Base-by-base conservation (phyloP, 2,797 vertebrate species). In the Spea hammondii region DNA sequence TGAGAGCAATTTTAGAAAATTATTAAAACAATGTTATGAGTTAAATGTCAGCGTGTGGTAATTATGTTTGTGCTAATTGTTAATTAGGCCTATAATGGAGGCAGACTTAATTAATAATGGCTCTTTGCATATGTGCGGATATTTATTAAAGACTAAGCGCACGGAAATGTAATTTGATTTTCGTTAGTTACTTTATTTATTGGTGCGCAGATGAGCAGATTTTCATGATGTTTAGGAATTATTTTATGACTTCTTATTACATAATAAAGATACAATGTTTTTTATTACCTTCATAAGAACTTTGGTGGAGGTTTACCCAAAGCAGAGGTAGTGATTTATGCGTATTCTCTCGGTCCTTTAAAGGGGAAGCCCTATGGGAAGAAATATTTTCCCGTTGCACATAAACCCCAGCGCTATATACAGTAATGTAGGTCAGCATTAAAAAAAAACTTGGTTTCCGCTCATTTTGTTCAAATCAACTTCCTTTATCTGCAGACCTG, bases 51-150 rank as follows among this genome's bases (percentile, higher is more conserved):
- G 88, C 89, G 83, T 92, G 91, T 85, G 87, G 94, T 98, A 97
- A 97, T 99, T 97, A 96, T 97, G 95, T 96, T 97, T 96, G 96
- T 96, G 95, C 94, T 97, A 98, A 99, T 98, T 98, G 95, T 96
- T 98, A 96, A 99, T 98, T 98, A 97, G 95, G 85, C 85, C 89
- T 86, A 92, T 95, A 97, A 96, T 96, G 94, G 92, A 91, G 92
- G 92, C 92, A 91, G 89, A 96, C 93, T 95, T 96, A 97, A 98
- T 98, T 97, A 96, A 96, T 95, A 96, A 96, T 93, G 93, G 93
- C 90, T 91, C 78, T 85, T 89, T 88, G 50, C 65, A 48, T 86
- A 85, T 69, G 86, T 89, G 80, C 85, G 86, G 76, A 83, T 87
- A 65, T 88, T 78, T 7, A 0, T 0, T 67, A 87, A 86, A 74